These are phyloP conservation scores for Erannis defoliaria DNA, from an alignment of 2,888 invertebrate species.

Conservation along the genomic window DNA sequence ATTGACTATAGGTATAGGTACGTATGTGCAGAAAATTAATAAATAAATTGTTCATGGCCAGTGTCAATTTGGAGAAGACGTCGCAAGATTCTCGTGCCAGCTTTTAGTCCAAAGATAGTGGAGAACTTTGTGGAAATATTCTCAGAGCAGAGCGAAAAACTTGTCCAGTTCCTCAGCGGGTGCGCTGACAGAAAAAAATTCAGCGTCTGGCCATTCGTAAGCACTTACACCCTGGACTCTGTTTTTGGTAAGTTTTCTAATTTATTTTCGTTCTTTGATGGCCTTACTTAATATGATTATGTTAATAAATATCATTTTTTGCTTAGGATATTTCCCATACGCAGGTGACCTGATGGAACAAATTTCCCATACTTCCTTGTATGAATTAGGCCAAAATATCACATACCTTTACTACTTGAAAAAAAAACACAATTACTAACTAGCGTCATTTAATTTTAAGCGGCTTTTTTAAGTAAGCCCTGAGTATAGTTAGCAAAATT, in stretches of 20 bases:
- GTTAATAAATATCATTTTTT: too few relatives aligned
- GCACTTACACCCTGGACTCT: conserved; percentile 87
- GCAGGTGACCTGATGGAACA: too few relatives aligned
- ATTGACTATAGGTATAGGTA: too few relatives aligned
- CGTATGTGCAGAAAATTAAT: background rate
- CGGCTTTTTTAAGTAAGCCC: too few relatives aligned
- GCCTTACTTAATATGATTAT: too few relatives aligned
- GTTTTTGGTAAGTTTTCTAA: conserved; percentile 83
- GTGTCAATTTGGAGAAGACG: conserved; percentile 87
- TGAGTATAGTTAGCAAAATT: too few relatives aligned
- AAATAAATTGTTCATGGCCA: conserved; percentile 40
- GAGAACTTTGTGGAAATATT: conserved; percentile 88
- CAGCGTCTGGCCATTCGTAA: conserved; percentile 84
- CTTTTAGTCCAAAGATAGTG: conserved; percentile 89
- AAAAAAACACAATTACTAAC: too few relatives aligned
- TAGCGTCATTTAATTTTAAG: too few relatives aligned
- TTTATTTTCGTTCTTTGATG: background rate
- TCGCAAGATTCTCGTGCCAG: conserved; percentile 88
- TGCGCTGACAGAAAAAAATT: conserved; percentile 62
- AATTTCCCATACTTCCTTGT: too few relatives aligned
- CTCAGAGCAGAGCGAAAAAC: conserved; percentile 84
- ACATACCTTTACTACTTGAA: too few relatives aligned
- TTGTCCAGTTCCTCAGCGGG: conserved; percentile 72
- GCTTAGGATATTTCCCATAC: too few relatives aligned
- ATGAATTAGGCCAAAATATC: too few relatives aligned